Conservation (phyloP, 1,140 invertebrate species). For the Hyles vespertilio region DNA sequence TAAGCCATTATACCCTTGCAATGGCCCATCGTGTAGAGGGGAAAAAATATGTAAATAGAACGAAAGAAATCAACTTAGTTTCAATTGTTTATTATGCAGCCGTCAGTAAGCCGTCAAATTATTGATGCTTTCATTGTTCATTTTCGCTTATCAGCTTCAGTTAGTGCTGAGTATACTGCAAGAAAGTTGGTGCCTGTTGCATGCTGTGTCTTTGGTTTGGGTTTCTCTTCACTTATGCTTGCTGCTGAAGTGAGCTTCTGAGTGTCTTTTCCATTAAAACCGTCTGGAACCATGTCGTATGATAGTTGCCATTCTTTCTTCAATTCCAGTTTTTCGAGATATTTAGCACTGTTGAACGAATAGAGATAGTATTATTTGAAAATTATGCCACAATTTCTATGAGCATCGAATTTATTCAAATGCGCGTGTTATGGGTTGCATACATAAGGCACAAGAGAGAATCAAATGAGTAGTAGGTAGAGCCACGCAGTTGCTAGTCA, state of each 20-base stretch:
- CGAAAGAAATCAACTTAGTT: constrained; percentile 9
- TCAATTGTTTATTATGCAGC: constrained; percentile 24
- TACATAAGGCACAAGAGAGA: no score
- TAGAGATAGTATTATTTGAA: no score
- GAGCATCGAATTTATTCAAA: no score
- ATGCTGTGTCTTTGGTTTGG: not conserved
- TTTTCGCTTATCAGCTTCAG: constrained; percentile 6
- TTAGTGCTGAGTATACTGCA: constrained; percentile 37
- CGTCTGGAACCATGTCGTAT: constrained; percentile 35
- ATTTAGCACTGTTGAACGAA: constrained; percentile 33
- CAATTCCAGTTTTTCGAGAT: constrained; percentile 39
- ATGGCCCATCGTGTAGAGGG: no score
- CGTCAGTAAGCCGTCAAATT: constrained; percentile 29
- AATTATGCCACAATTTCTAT: no score
- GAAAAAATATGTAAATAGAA: not conserved
- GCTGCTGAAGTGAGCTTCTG: not conserved
- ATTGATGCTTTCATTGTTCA: not conserved
- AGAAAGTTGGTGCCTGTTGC: constrained; percentile 22
- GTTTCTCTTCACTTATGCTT: not conserved
- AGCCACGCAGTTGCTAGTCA: no score
- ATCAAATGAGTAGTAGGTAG: no score
- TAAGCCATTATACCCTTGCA: no score
- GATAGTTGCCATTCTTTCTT: constrained; percentile 51
- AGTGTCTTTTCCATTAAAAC: constrained; percentile 26
- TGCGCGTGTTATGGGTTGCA: no score